Base-by-base conservation (phyloP, 2,888 invertebrate genomes). In the Choreutis nemorana region DNA sequence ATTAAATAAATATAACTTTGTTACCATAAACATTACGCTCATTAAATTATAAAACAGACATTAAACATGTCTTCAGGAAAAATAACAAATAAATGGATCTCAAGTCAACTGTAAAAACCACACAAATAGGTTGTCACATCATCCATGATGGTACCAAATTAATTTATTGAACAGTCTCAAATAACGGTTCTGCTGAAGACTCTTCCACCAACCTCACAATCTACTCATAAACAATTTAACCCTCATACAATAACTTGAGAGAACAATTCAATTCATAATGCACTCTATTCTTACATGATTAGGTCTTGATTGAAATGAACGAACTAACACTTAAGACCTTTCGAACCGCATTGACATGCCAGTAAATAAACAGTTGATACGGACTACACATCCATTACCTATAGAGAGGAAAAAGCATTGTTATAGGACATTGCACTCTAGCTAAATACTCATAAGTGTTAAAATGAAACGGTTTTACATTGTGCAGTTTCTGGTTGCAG, bases 291-390 rank as follows among this genome's bases (percentile, higher is more conserved):
- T n/a, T n/a, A n/a, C n/a, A n/a, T n/a, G n/a, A n/a, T n/a, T n/a
- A n/a, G n/a, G n/a, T n/a, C n/a, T n/a, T n/a, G n/a, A n/a, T n/a
- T n/a, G n/a, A n/a, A n/a, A n/a, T n/a, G n/a, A n/a, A n/a, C n/a
- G n/a, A n/a, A n/a, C n/a, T n/a, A n/a, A n/a, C n/a, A n/a, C n/a
- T n/a, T n/a, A n/a, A n/a, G n/a, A n/a, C n/a, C n/a, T n/a, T n/a
- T n/a, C n/a, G n/a, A n/a, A n/a, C n/a, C n/a, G n/a, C n/a, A n/a
- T n/a, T n/a, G n/a, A n/a, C 41, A 47, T 37, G 51, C 50, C 61
- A 59, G 66, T 71, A 73, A 73, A 75, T 72, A 73, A 77, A 77
- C 72, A 73, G 67, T 72, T 65, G 71, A 73, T 71, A 72, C 63
- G 55, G 56, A 64, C 70, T 66, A 67, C 65, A 70, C 70, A 68